These are phyloP conservation scores for Drosophila tani DNA, from an alignment of 1,140 invertebrate species.

Conservation along the genomic window DNA sequence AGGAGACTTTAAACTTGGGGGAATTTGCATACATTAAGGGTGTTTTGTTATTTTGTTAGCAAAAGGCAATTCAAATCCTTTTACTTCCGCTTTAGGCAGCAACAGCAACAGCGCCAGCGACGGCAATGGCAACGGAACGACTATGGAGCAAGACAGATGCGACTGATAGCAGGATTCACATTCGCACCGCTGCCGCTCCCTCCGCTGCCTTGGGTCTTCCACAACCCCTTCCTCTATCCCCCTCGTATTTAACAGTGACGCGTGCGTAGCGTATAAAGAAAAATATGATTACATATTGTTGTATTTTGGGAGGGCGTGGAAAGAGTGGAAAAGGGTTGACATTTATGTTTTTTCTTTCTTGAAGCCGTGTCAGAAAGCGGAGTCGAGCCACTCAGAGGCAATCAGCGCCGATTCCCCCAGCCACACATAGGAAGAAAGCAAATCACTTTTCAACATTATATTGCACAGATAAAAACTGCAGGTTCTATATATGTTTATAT, in stretches of 20 bases:
- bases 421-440: slow-evolving; percentile 34
- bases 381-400: slow-evolving; percentile 68
- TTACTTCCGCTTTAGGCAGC: slow-evolving; percentile 78
- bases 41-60: slow-evolving; percentile 64
- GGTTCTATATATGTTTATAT: neutral
- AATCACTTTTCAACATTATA: neutral
- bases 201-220: neutral
- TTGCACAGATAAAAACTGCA: slow-evolving; percentile 18
- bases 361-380: slow-evolving; percentile 34
- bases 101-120: slow-evolving; percentile 40
- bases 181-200: slow-evolving; percentile 16
- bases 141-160: slow-evolving; percentile 63
- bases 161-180: slow-evolving; percentile 78
- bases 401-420: slow-evolving; percentile 50
- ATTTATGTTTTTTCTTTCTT: slow-evolving; percentile 49
- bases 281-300: slow-evolving; percentile 81
- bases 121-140: slow-evolving; percentile 17
- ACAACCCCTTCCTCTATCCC: slow-evolving; percentile 3
- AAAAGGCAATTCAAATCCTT: slow-evolving; percentile 79
- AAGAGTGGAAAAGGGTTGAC: slow-evolving; percentile 69
- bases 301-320: slow-evolving; percentile 18
- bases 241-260: slow-evolving; percentile 35
- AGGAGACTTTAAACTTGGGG: slow-evolving; percentile 67
- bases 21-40: slow-evolving; percentile 76
- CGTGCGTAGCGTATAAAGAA: slow-evolving; percentile 69